Percentiles rank a stretch among this genome's conserved stretches.
These are phyloP conservation scores for Eudorcas thomsonii DNA, from an alignment of 2,113 vertebrate genomes.

Conservation along the genomic window DNA sequence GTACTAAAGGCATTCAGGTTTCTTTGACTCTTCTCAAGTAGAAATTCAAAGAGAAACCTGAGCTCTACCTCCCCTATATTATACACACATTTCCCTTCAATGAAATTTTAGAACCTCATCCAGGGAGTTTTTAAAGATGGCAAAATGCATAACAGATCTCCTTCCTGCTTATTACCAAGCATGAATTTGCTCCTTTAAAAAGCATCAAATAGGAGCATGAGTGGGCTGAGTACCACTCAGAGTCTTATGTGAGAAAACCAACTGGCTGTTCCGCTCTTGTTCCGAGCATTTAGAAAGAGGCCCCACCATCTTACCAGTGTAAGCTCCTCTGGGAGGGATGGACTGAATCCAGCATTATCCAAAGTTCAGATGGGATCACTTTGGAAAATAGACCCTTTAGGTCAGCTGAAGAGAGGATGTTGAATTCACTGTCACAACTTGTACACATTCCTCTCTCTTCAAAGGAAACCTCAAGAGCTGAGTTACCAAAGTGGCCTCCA, in stretches of 20 bases:
- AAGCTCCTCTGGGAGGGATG: background rate
- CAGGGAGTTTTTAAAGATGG: background rate
- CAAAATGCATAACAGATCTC: background rate
- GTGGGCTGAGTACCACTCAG: background rate
- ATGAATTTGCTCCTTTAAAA: constrained; percentile 39
- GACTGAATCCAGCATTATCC: background rate
- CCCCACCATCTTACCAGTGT: background rate
- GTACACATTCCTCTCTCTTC: constrained; percentile 18
- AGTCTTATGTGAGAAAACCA: background rate
- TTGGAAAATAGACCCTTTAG: background rate
- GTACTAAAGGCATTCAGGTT: background rate
- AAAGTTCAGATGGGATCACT: background rate
- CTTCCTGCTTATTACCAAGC: background rate
- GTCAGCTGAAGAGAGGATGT: background rate
- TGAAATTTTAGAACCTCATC: background rate
- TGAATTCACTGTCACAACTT: constrained; percentile 60
- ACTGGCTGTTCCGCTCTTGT: background rate
- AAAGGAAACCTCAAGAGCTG: constrained; percentile 53
- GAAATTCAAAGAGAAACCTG: background rate
- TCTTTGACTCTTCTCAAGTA: background rate
- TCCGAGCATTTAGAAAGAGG: background rate
- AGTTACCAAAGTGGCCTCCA: constrained; percentile 13
- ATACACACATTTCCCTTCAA: background rate
- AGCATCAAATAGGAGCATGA: background rate
- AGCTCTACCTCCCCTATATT: background rate